phyloP scores from a whole-genome alignment of 64 coral and sea anemone species.

The Montipora efflorescens region DNA sequence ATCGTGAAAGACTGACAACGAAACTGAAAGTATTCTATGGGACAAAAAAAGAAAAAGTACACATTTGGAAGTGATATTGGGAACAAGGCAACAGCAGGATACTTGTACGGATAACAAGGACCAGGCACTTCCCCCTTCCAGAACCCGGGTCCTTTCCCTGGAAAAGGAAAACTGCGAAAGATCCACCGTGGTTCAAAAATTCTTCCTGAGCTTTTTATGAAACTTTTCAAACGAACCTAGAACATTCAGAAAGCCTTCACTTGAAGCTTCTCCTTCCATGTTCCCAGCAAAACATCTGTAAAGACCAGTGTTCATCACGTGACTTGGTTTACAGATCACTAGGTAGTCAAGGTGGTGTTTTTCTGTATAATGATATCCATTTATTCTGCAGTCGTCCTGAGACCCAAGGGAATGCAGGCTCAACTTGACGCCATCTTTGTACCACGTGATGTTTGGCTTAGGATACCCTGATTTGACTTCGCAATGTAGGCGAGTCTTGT shows the following conservation, averaged over 20 bases:
- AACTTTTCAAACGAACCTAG: conserved; percentile 34
- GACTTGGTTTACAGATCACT: conserved; percentile 62
- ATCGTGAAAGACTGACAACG: too few relatives aligned
- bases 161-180: neutral
- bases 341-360: neutral
- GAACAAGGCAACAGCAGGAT: too few relatives aligned
- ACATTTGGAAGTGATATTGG: too few relatives aligned
- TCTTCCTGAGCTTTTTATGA: neutral
- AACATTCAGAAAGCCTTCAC: conserved; percentile 53
- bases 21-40: too few relatives aligned
- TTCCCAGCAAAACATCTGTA: conserved; percentile 69
- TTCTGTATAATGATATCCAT: conserved; percentile 49
- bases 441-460: conserved; percentile 72
- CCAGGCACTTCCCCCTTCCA: too few relatives aligned
- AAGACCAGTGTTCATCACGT: conserved; percentile 35
- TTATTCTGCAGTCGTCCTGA: conserved; percentile 43
- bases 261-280: neutral
- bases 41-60: too few relatives aligned
- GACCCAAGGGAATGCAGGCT: conserved; percentile 43
- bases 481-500: conserved; percentile 29
- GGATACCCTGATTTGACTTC: conserved; percentile 58
- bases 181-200: neutral
- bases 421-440: conserved; percentile 46
- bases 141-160: too few relatives aligned
- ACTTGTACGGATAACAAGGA: too few relatives aligned